phyloP scores from a whole-genome alignment of 2,888 invertebrate species.

The Lochmaea capreae region DNA sequence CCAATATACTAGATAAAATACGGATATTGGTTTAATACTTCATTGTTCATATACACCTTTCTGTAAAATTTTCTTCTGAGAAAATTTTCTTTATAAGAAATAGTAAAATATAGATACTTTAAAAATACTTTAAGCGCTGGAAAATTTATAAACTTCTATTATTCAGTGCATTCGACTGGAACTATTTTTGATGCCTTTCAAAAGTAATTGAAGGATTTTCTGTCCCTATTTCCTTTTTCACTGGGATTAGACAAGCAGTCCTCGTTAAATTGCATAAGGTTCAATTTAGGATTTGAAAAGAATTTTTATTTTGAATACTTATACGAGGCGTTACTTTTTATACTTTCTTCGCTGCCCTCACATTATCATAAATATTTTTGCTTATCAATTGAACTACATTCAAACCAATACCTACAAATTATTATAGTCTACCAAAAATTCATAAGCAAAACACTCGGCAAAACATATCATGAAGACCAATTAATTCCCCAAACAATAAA shows the following conservation, averaged over 20 bases:
- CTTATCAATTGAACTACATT: too few species aligned
- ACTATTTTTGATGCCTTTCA: slow-evolving; percentile 10
- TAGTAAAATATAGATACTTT: neutral
- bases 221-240: slow-evolving; percentile 7
- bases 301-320: neutral
- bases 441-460: too few species aligned
- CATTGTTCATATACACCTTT: too few species aligned
- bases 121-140: neutral
- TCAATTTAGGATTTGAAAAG: neutral
- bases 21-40: too few species aligned
- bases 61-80: neutral
- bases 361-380: too few species aligned
- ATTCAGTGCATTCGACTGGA: slow-evolving; percentile 13
- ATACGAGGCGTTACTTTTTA: neutral
- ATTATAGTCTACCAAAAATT: too few species aligned
- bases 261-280: slow-evolving; percentile 14
- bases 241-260: slow-evolving; percentile 11
- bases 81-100: neutral
- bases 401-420: too few species aligned
- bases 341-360: neutral
- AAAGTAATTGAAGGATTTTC: slow-evolving; percentile 17
- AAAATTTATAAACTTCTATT: slow-evolving; percentile 11
- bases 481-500: too few species aligned
- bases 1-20: too few species aligned
- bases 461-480: too few species aligned